These are phyloP conservation scores for Apteryx owenii DNA, from an alignment of 2,113 vertebrate genomes.

Conservation along the genomic window DNA sequence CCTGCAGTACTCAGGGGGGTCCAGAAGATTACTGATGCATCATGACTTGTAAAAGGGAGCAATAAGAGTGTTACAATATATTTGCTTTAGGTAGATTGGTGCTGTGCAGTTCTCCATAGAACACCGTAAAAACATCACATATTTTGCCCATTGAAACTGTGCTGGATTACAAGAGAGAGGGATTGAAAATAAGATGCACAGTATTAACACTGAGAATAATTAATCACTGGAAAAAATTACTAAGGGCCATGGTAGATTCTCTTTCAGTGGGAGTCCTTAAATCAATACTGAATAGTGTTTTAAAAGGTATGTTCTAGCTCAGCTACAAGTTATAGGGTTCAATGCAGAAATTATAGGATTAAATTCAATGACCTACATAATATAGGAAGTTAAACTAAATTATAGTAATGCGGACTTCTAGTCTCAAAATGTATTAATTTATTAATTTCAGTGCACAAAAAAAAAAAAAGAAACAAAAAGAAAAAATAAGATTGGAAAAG, in stretches of 20 bases:
- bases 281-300: neutral
- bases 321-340: neutral
- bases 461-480: neutral
- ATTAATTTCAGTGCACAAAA: neutral
- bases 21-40: neutral
- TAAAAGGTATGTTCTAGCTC: neutral
- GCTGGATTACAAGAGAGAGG: neutral
- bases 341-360: neutral
- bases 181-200: constrained; percentile 5
- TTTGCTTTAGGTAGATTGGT: neutral
- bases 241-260: neutral
- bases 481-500: neutral
- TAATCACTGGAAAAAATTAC: constrained; percentile 25
- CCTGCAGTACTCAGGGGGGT: neutral
- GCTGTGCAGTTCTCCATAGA: neutral
- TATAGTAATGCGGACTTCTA: neutral
- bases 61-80: neutral
- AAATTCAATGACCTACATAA: neutral
- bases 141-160: neutral
- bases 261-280: constrained; percentile 1
- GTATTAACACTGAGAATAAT: neutral
- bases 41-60: neutral
- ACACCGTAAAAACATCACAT: neutral
- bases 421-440: neutral
- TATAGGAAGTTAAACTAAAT: neutral